Percentiles rank a stretch among this genome's conserved stretches.
phyloP scores from a whole-genome alignment of 2,888 invertebrate species.

The Plagodis pulveraria region DNA sequence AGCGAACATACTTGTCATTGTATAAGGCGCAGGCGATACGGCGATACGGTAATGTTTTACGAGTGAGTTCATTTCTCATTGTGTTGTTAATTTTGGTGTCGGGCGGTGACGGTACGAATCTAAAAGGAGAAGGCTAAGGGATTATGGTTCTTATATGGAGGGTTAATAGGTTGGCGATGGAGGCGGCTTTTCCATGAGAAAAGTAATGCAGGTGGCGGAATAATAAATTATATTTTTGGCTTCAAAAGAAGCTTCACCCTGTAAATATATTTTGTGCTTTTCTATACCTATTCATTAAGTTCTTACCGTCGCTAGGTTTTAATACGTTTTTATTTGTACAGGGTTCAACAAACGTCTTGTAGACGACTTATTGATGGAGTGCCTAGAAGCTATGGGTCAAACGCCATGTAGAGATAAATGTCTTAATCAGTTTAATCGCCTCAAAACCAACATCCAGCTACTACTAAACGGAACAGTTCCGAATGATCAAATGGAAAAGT shows the following conservation, averaged over 20 bases:
- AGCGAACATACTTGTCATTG: slow-evolving; percentile 65
- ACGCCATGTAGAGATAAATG: slow-evolving; percentile 85
- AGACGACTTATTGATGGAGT: slow-evolving; percentile 92
- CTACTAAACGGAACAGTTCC: slow-evolving; percentile 93
- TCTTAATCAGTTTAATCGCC: slow-evolving; percentile 85
- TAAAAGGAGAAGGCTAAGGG: slow-evolving; percentile 39
- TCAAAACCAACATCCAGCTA: slow-evolving; percentile 90
- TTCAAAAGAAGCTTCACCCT: slow-evolving; percentile 43
- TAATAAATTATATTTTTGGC: slow-evolving; percentile 21
- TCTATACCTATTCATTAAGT: slow-evolving; percentile 2
- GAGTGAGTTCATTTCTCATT: slow-evolving; percentile 80
- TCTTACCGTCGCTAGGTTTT: slow-evolving; percentile 14
- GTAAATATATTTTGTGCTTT: slow-evolving; percentile 37
- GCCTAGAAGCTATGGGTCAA: slow-evolving; percentile 90
- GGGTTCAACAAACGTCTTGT: slow-evolving; percentile 89
- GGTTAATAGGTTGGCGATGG: slow-evolving; percentile 30
- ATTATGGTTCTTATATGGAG: slow-evolving; percentile 42
- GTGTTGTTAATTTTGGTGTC: slow-evolving; percentile 76
- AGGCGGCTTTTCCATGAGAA: slow-evolving; percentile 34
- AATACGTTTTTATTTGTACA: slow-evolving; percentile 48
- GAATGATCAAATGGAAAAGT: slow-evolving; percentile 90
- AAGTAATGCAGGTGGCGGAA: slow-evolving; percentile 45
- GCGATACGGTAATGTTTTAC: slow-evolving; percentile 62
- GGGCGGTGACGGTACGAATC: slow-evolving; percentile 60
- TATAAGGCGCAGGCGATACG: slow-evolving; percentile 53